phyloP scores from a whole-genome alignment of 2,888 invertebrate species.

The Netelia inedita region DNA sequence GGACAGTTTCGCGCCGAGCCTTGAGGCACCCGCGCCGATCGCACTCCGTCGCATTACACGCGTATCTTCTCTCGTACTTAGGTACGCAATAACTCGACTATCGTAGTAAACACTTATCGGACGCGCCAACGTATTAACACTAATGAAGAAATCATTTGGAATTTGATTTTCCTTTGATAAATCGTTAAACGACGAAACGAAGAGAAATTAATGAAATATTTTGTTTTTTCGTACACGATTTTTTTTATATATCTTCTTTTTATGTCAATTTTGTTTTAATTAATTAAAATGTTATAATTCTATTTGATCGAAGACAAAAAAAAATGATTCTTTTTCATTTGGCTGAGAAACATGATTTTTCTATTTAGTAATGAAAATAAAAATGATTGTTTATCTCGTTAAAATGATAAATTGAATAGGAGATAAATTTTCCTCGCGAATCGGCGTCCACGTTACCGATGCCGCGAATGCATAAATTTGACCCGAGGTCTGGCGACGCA shows the following conservation, averaged over 20 bases:
- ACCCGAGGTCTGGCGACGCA: conserved; percentile 1
- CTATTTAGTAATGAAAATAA: background rate
- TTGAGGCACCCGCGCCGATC: conserved; percentile 21
- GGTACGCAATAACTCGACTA: background rate
- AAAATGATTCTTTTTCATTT: no score
- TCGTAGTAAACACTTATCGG: background rate
- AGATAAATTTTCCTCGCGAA: background rate
- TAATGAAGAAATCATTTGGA: no score
- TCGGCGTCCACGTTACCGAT: background rate
- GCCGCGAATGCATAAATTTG: conserved; percentile 2
- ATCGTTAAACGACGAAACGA: background rate
- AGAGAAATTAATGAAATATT: background rate
- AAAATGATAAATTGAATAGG: background rate
- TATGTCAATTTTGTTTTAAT: no score
- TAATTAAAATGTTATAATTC: no score
- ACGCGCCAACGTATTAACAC: background rate
- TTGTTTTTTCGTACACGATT: background rate
- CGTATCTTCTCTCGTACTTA: conserved; percentile 11
- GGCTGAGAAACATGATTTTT: no score
- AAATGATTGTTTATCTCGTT: background rate
- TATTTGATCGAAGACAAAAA: no score
- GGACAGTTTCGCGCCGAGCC: conserved; percentile 48
- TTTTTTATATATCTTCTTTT: no score
- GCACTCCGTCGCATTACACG: conserved; percentile 8
- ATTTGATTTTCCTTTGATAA: no score